Evolutionary conservation across 1,140 invertebrate genomes (phyloP).

Genomic region (Ylistrum balloti): DNA sequence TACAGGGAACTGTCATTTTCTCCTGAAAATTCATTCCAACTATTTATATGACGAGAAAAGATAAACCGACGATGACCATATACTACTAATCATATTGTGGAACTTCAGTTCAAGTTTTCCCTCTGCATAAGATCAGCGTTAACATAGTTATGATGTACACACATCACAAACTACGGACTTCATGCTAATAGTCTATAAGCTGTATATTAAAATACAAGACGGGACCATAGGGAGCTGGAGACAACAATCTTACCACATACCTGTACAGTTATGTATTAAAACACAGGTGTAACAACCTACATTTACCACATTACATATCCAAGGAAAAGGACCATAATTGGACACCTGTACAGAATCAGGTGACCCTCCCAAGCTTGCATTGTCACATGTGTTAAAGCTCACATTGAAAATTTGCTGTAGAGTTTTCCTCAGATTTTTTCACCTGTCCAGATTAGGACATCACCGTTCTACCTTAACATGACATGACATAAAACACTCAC

Average conservation of each 20-base stretch:
- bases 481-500: constrained; percentile 19
- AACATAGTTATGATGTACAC: no score
- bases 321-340: background rate
- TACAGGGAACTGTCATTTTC: no score
- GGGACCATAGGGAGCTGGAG: background rate
- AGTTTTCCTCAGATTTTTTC: background rate
- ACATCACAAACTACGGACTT: no score
- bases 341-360: background rate
- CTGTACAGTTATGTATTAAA: background rate
- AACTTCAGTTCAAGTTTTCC: no score
- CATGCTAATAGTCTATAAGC: no score
- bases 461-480: background rate
- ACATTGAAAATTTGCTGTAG: background rate
- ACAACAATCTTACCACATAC: constrained; percentile 10
- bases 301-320: background rate
- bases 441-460: background rate
- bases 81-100: no score
- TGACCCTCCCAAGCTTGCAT: background rate
- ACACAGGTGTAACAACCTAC: background rate
- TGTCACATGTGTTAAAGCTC: constrained; percentile 12
- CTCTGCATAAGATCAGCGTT: no score
- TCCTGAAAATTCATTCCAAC: no score
- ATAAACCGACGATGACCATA: no score
- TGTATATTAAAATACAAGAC: no score
- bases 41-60: no score